Percentiles rank a stretch among this genome's conserved stretches.
These are phyloP conservation scores for Rhagophthalmus giganteus DNA, from an alignment of 2,888 invertebrate genomes.

Conservation along the genomic window DNA sequence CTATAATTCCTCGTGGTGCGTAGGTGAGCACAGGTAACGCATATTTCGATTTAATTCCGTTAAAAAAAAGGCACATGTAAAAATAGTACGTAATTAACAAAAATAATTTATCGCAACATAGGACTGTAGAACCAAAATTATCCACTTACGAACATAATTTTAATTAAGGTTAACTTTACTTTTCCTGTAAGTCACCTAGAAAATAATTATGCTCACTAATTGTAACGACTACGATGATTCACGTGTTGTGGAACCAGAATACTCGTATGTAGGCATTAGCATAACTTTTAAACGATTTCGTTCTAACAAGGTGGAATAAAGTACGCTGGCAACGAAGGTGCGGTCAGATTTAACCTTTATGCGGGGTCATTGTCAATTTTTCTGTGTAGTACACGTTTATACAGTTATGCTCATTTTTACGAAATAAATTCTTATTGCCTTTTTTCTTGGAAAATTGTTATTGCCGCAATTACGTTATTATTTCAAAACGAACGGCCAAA, in stretches of 20 bases:
- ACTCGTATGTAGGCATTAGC: background rate
- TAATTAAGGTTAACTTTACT: background rate
- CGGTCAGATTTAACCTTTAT: constrained; percentile 17
- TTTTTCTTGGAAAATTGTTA: too few relatives aligned
- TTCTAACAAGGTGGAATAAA: constrained; percentile 14
- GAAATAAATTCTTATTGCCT: background rate
- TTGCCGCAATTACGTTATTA: too few relatives aligned
- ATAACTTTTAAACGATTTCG: constrained; percentile 2
- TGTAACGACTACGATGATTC: background rate
- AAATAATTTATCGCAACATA: background rate
- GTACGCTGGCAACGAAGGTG: constrained; percentile 13
- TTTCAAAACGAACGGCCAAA: too few relatives aligned
- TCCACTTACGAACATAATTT: background rate
- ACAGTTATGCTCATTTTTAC: too few relatives aligned
- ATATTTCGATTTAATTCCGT: too few relatives aligned
- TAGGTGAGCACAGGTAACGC: too few relatives aligned
- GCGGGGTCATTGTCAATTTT: constrained; percentile 21
- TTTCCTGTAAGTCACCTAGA: background rate
- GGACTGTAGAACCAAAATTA: too few relatives aligned
- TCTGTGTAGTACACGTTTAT: too few relatives aligned
- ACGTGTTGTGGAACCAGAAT: too few relatives aligned
- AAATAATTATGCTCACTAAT: background rate
- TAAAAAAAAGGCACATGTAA: too few relatives aligned
- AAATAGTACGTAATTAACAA: too few relatives aligned
- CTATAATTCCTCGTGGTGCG: too few relatives aligned